These are phyloP conservation scores for Emys orbicularis DNA, from an alignment of 2,797 vertebrate genomes.

Conservation along the genomic window DNA sequence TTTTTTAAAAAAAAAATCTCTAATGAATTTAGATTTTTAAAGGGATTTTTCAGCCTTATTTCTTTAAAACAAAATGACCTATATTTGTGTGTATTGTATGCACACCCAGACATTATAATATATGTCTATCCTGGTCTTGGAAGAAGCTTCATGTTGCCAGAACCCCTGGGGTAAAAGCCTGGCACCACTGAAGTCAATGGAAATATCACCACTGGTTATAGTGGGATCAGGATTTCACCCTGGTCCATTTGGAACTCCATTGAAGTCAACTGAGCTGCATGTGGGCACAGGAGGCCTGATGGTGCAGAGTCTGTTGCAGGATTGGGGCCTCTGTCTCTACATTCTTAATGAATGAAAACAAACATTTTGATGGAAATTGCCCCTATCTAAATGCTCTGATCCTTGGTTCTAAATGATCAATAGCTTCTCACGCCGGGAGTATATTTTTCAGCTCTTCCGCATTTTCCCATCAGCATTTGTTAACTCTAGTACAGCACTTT, in stretches of 20 bases:
- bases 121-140: background rate
- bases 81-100: background rate
- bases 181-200: background rate
- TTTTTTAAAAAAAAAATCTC: background rate
- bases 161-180: background rate
- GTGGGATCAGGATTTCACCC: background rate
- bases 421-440: background rate
- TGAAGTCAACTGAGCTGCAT: background rate
- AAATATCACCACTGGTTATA: background rate
- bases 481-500: rapidly evolving
- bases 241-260: rapidly evolving
- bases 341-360: background rate
- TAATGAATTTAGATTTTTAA: background rate
- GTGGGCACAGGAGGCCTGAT: background rate
- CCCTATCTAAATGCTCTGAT: background rate
- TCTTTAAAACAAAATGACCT: background rate
- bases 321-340: background rate
- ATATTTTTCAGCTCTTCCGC: background rate
- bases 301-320: background rate
- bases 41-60: background rate
- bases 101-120: background rate
- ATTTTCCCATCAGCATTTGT: background rate
- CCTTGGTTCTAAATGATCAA: background rate
- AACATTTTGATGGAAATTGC: background rate
- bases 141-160: background rate